Evolutionary conservation across 1,140 invertebrate species (phyloP), one percentile per base, ranked within the genome.

Genomic region (Apis laboriosa): DNA sequence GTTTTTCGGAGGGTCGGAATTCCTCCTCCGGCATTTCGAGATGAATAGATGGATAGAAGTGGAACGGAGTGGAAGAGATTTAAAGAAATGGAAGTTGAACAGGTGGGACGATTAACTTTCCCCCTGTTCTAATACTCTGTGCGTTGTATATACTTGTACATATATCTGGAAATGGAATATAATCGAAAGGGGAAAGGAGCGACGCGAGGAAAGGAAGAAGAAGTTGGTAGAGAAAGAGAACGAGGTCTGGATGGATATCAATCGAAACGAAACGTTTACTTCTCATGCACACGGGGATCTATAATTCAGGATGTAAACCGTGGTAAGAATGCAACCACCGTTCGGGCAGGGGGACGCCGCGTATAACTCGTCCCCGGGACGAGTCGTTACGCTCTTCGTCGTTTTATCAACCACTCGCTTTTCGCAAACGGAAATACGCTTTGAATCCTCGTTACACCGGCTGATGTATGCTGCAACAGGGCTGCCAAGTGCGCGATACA

Each of bases 401-500:
- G 64, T 77, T 82, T 82, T 75, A 77, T 82, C 80, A 76, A 77
- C 73, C 73, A 82, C n/a, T n/a, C 55, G 60, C 55, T 55, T 61
- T 67, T 75, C 80, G 80, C 74, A 82, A 82, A 82, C 80, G 80
- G 80, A 75, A 76, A 77, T 76, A 68, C 80, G 80, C 73, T 77
- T 76, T 77, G 80, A 82, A 75, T 77, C 63, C 80, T 82, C 80
- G 80, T 82, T 82, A 82, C 73, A 77, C 64, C 34, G 63, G 73
- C 24, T 82, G 80, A 82, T 82, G 66, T 82, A 82, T 68, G 80
- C 75, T 68, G 80, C 15, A 77, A 77, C 34, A 74, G 66, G 72
- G 66, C 80, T 75, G 72, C 72, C 79, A 81, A 81, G 79, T 81
- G 64, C 73, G 80, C 80, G 80, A 82, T 82, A 82, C 80, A 77